Conservation (phyloP, 2,113 vertebrate species). For the Chloropsis cyanopogon region DNA sequence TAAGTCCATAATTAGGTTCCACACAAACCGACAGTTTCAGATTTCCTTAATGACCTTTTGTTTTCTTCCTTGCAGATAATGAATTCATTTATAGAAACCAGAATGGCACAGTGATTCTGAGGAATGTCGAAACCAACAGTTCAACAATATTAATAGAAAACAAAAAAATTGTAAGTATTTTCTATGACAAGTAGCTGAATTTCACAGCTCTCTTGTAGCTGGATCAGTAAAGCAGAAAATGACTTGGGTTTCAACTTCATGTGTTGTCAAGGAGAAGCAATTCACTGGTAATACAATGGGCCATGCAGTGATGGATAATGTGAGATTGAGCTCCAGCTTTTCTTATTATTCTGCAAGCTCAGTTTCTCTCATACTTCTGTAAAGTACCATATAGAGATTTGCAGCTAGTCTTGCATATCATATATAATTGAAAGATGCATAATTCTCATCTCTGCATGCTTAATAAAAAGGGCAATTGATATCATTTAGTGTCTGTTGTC, state of each 20-base stretch:
- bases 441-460: slow-evolving; percentile 17
- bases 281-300: not conserved
- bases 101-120: slow-evolving; percentile 85
- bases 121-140: slow-evolving; percentile 83
- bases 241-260: slow-evolving; percentile 30
- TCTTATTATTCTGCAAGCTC: slow-evolving; percentile 49
- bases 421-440: slow-evolving; percentile 55
- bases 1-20: not conserved
- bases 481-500: not conserved
- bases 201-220: not conserved
- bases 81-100: slow-evolving; percentile 90
- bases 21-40: not conserved
- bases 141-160: slow-evolving; percentile 88
- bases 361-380: not conserved
- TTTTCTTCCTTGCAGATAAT: slow-evolving; percentile 75
- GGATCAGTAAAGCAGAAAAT: slow-evolving; percentile 69
- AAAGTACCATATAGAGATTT: slow-evolving; percentile 44
- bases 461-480: slow-evolving; percentile 8
- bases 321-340: slow-evolving; percentile 50
- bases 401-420: slow-evolving; percentile 49
- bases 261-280: slow-evolving; percentile 23
- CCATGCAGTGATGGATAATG: slow-evolving; percentile 12
- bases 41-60: slow-evolving; percentile 17
- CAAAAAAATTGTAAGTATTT: slow-evolving; percentile 94
- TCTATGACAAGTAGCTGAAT: slow-evolving; percentile 30